phyloP scores from a whole-genome alignment of 2,888 invertebrate species.

The Hoplodrina ambigua region DNA sequence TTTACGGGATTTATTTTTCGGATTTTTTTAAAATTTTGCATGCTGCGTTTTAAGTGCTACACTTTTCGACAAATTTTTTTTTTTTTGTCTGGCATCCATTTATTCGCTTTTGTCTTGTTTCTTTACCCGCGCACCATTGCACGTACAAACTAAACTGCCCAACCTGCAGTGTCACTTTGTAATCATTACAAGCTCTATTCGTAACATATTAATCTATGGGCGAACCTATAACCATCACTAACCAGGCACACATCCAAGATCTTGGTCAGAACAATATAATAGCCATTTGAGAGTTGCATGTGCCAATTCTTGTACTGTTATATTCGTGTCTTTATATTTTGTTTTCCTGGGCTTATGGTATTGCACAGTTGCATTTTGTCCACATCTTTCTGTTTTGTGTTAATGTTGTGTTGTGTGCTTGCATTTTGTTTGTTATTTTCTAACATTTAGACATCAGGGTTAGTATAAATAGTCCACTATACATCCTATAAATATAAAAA shows the following conservation, averaged over 20 bases:
- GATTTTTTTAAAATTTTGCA: neutral
- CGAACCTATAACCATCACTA: too few relatives aligned
- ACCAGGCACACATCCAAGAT: too few relatives aligned
- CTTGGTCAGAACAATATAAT: neutral
- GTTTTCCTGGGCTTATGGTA: slow-evolving; percentile 3
- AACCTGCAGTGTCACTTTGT: neutral
- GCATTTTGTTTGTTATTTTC: neutral
- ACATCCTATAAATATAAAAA: neutral
- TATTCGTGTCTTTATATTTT: neutral
- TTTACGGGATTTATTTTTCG: too few relatives aligned
- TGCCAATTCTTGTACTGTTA: neutral
- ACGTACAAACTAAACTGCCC: neutral
- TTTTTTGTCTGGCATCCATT: neutral
- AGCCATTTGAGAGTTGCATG: too few relatives aligned
- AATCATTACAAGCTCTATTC: too few relatives aligned
- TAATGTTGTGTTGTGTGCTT: slow-evolving; percentile 12
- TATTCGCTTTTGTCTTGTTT: neutral
- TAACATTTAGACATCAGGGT: slow-evolving; percentile 4
- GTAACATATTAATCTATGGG: too few relatives aligned
- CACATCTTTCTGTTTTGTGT: neutral
- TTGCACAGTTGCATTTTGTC: too few relatives aligned
- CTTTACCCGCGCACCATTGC: neutral
- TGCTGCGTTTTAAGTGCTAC: neutral
- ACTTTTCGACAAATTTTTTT: too few relatives aligned
- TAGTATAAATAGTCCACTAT: slow-evolving; percentile 18